Evolutionary conservation across 2,888 invertebrate genomes (phyloP).

Genomic region (Heteromurus nitidus): DNA sequence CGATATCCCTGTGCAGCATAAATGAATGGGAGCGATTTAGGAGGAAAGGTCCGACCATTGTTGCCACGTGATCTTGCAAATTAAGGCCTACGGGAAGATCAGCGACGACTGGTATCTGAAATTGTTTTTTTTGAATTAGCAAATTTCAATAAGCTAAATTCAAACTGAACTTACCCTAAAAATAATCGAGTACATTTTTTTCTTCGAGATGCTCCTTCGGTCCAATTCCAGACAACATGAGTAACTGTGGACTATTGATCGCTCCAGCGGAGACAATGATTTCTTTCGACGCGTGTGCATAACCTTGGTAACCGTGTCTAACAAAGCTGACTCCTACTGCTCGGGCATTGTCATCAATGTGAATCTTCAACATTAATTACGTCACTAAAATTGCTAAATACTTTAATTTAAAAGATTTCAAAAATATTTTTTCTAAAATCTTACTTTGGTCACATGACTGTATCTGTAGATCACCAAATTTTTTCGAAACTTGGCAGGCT

Average conservation of each 20-base stretch:
- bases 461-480: constrained; percentile 47
- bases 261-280: constrained; percentile 40
- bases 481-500: constrained; percentile 7
- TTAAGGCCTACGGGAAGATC: constrained; percentile 43
- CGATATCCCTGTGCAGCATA: constrained; percentile 18
- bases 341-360: constrained; percentile 11
- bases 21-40: not conserved
- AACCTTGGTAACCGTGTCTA: constrained; percentile 20
- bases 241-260: constrained; percentile 31
- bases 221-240: too few relatives aligned
- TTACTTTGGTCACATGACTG: constrained; percentile 60
- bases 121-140: too few relatives aligned
- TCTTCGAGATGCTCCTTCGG: not conserved
- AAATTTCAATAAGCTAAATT: too few relatives aligned
- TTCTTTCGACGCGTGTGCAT: constrained; percentile 26
- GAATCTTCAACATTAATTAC: constrained; percentile 25
- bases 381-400: too few relatives aligned
- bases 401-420: too few relatives aligned
- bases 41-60: constrained; percentile 24
- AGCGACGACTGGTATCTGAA: constrained; percentile 18
- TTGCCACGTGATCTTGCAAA: constrained; percentile 33
- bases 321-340: constrained; percentile 42
- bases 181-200: too few relatives aligned
- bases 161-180: too few relatives aligned
- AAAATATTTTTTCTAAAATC: too few relatives aligned